Base-by-base conservation (phyloP, 2,113 vertebrate species). In the Anoplopoma fimbria region DNA sequence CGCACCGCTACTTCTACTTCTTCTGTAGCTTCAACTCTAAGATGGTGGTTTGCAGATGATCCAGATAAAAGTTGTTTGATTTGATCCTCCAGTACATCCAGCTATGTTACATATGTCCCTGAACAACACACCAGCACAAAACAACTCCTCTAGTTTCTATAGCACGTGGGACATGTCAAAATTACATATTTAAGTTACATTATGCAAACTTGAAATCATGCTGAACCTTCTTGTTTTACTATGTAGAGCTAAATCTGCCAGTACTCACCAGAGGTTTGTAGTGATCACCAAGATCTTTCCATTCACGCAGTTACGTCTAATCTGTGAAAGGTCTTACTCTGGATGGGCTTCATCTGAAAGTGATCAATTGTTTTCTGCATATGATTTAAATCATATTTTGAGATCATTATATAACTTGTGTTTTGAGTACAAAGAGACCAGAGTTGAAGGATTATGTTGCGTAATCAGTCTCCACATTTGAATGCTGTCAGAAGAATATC, bases 371-470 rank as follows among this genome's bases (percentile, higher is more conserved):
- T 78, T 69, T 34, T 87, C 88, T 84, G 70, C 53, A 70, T 70
- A 69, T 81, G 53, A 84, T 85, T 77, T 14, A 61, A 84, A 79
- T 88, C 62, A 82, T 73, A 87, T 93, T 87, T 81, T 77, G 27
- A 82, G 49, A 69, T 87, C 45, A 85, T 93, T 92, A 93, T 75
- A 73, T 91, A 89, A 91, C 78, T 83, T 87, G 51, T 83, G 67
- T 81, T 87, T 81, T 78, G 49, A 81, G 83, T 33, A 86, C 42
- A 92, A 90, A 85, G 58, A 71, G 57, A 82, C 34, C n/a, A 47
- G 73, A 75, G 81, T 87, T 88, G 73, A 86, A 82, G 73, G 85
- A 85, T 92, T 75, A 82, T 57, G 79, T 92, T 92, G 81, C 73
- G 7, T 90, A 93, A 93, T 91, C 90, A 76, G 64, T 65, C 75